Percentiles rank a stretch among this genome's conserved stretches.
Evolutionary conservation across 2,113 vertebrate genomes (phyloP).

Genomic region (Oryzias woworae): DNA sequence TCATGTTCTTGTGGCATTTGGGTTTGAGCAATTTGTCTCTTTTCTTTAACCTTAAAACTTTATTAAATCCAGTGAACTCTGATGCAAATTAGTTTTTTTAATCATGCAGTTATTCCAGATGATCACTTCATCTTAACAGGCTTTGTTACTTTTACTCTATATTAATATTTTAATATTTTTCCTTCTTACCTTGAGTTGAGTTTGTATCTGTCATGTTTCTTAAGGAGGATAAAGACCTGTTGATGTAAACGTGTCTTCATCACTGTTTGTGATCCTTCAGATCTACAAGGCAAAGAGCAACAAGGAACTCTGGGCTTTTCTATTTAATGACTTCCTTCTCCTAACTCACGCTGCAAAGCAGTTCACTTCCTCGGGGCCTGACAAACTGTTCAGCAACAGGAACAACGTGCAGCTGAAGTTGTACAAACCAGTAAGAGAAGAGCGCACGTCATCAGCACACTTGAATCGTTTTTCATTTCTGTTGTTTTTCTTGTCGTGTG

Average conservation of each 20-base stretch:
- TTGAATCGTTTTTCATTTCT: neutral
- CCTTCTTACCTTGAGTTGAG: too few species aligned
- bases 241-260: neutral
- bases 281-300: constrained; percentile 93
- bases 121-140: too few species aligned
- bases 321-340: constrained; percentile 96
- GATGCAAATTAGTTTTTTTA: too few species aligned
- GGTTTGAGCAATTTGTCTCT: too few species aligned
- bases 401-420: constrained; percentile 91
- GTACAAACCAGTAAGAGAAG: constrained; percentile 88
- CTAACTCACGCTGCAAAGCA: constrained; percentile 90
- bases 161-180: too few species aligned
- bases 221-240: too few species aligned
- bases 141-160: too few species aligned
- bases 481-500: neutral
- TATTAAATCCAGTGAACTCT: too few species aligned
- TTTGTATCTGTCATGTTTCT: too few species aligned
- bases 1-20: too few species aligned
- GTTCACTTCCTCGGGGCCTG: constrained; percentile 84
- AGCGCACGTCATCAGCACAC: neutral
- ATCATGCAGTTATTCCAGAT: too few species aligned
- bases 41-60: too few species aligned
- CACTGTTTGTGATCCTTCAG: constrained; percentile 14
- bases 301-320: constrained; percentile 92
- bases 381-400: constrained; percentile 92